A percentile compares a stretch with the other conserved stretches of the same genome.
phyloP scores from a whole-genome alignment of 2,113 vertebrate species.

The Eulemur rufifrons region DNA sequence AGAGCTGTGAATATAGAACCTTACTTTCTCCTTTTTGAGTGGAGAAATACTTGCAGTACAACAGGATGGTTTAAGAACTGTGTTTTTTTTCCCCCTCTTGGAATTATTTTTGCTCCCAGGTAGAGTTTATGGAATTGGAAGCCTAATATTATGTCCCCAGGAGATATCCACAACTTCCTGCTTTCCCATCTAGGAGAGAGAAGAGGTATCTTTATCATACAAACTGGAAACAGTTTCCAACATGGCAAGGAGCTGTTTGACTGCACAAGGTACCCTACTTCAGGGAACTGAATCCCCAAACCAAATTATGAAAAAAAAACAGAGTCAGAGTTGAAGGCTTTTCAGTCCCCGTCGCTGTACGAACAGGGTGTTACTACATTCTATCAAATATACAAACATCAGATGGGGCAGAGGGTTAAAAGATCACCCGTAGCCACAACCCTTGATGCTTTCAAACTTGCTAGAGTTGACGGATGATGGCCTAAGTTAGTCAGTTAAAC shows the following conservation, averaged over 20 bases:
- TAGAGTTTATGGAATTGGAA: neutral
- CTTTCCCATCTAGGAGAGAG: neutral
- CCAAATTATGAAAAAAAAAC: neutral
- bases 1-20: neutral
- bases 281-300: neutral
- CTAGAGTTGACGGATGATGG: neutral
- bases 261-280: neutral
- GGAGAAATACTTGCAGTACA: neutral
- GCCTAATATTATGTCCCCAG: neutral
- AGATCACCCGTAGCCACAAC: neutral
- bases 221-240: neutral
- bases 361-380: neutral
- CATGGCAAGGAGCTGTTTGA: neutral
- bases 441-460: neutral
- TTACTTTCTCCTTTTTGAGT: neutral
- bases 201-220: neutral
- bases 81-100: neutral
- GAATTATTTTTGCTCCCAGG: neutral
- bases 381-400: neutral
- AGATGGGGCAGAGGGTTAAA: neutral
- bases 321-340: neutral
- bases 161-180: neutral
- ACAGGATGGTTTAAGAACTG: neutral
- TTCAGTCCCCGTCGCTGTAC: neutral
- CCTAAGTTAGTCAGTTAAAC: neutral